Conservation (phyloP, 2,888 invertebrate species). For the Desoria tigrina region DNA sequence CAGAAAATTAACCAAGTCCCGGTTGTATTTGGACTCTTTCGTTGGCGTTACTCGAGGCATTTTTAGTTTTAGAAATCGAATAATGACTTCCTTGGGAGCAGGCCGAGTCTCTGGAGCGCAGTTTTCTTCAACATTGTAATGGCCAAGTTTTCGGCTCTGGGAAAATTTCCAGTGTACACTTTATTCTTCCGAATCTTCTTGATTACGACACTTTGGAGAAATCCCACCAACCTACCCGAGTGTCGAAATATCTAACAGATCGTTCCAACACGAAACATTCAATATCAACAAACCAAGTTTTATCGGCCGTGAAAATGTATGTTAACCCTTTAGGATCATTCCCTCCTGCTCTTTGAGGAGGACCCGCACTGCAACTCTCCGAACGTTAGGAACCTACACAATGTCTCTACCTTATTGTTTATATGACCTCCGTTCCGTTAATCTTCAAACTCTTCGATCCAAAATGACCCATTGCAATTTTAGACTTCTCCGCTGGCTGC, state of each 20-base stretch:
- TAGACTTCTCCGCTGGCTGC: too few relatives aligned
- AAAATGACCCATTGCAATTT: constrained; percentile 7
- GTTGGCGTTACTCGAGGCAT: constrained; percentile 53
- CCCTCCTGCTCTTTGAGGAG: constrained; percentile 35
- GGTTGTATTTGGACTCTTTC: too few relatives aligned
- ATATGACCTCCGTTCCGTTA: neutral
- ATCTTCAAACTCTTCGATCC: constrained; percentile 1
- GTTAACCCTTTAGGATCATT: constrained; percentile 47
- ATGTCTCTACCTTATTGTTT: too few relatives aligned
- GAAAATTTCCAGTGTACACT: constrained; percentile 53
- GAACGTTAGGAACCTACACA: neutral
- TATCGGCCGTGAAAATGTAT: constrained; percentile 54
- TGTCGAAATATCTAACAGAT: constrained; percentile 54
- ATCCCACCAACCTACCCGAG: constrained; percentile 45
- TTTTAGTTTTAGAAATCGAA: constrained; percentile 55
- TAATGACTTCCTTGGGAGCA: constrained; percentile 55
- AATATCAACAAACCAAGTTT: constrained; percentile 54
- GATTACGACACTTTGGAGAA: constrained; percentile 54
- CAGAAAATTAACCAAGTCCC: constrained; percentile 72
- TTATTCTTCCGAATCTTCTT: constrained; percentile 54
- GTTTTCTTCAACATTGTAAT: constrained; percentile 54
- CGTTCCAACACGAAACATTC: constrained; percentile 54
- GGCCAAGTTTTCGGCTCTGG: constrained; percentile 53
- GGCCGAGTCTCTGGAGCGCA: constrained; percentile 52
- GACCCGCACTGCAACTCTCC: too few relatives aligned